Conservation (phyloP, 2,888 invertebrate genomes). For the Pheosia gnoma region DNA sequence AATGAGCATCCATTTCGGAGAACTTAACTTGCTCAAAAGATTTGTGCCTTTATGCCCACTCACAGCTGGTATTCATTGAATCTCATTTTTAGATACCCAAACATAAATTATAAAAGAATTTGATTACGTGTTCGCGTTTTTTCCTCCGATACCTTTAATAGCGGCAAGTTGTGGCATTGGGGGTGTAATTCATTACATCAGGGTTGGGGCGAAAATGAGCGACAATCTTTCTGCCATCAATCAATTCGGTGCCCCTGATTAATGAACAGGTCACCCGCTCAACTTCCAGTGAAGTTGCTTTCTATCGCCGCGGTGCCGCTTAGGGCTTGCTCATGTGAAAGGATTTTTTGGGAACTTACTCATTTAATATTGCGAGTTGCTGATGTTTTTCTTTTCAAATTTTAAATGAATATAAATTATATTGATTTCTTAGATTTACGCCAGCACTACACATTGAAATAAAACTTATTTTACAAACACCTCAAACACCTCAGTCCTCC, state of each 20-base stretch:
- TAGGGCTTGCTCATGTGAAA: background rate
- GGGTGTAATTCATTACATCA: slow-evolving; percentile 34
- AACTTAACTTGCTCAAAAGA: too few species aligned
- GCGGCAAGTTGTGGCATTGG: slow-evolving; percentile 20
- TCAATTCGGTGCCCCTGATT: slow-evolving; percentile 40
- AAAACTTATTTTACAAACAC: too few species aligned
- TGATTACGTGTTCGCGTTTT: slow-evolving; percentile 6
- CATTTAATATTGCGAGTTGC: too few species aligned
- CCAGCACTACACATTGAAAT: too few species aligned
- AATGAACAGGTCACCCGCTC: slow-evolving; percentile 31
- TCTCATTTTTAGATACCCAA: background rate
- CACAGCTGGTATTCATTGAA: background rate
- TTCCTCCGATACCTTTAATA: slow-evolving; percentile 17
- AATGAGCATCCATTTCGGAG: too few species aligned
- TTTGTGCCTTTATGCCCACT: too few species aligned
- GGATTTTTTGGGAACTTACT: too few species aligned
- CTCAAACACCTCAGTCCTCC: too few species aligned
- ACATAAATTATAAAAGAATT: background rate
- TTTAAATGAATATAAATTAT: too few species aligned
- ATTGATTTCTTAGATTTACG: too few species aligned
- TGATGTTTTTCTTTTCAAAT: too few species aligned
- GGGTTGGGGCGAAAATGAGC: slow-evolving; percentile 33
- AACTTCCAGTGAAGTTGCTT: slow-evolving; percentile 24
- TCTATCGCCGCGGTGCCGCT: slow-evolving; percentile 13
- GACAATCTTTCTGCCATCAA: slow-evolving; percentile 36